Base-by-base conservation (phyloP, 2,113 vertebrate species). In the Notarius quadriscutis region DNA sequence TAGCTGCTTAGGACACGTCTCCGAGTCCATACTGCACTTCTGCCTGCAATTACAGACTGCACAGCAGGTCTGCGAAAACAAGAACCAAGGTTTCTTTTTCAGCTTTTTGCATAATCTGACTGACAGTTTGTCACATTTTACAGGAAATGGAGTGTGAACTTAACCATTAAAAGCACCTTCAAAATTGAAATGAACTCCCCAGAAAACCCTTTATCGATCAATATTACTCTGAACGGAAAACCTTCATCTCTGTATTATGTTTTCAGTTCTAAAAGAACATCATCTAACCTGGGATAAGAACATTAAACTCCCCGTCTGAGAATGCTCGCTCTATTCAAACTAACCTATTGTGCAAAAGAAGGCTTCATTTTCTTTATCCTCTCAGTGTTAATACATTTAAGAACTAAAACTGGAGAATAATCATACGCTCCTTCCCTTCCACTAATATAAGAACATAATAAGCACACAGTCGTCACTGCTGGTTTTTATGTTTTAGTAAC, bases 1-100 rank as follows among this genome's bases (percentile, higher is more conserved):
- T 14, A 34, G 14, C 41, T 65, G 84, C 53, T 86, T 85, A 85
- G 58, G 67, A 51, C 67, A 27, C 58, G 67, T 84, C 55, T 84
- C 65, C 25, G 22, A 60, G 22, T 62, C 83, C 55, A 85, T 20
- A 2, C 71, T 58, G 67, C 83, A 58, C 83, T 69, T 72, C 55
- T n/a, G 27, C 17, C 53, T 58, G 30, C 55, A 58, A 48, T 48
- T 50, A 41, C 12, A 50, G 22, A n/a, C 30, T 41, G 83, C 9
- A 50, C 14, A 62, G 9, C 3, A 74, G 51, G 74, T 22, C 30
- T n/a, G 55, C 55, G 50, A 41, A n/a, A n/a, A 41, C 3, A 7
- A 60, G n/a, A 58, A 41, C 30, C 5, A 9, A 25, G n/a, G 34
- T 84, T 72, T 48, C 67, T 60, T 51, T 71, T 72, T 53, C 27